A percentile compares a stretch with the other conserved stretches of the same genome.
These are phyloP conservation scores for Syrmaticus mikado DNA, from an alignment of 2,113 vertebrate genomes.

Conservation along the genomic window DNA sequence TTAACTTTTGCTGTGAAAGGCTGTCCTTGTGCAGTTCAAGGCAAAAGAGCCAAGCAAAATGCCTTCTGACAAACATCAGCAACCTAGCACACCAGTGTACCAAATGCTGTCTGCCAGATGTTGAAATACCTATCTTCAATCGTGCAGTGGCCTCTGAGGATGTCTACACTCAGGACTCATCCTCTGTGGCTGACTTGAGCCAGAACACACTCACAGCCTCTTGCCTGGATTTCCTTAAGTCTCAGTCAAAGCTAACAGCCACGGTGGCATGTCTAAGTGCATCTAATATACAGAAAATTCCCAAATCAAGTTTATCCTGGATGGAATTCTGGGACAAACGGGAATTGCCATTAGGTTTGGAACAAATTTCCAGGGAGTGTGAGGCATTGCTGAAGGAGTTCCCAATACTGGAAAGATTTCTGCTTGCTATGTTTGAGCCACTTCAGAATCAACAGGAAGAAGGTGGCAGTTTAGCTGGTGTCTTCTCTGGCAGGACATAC, in stretches of 20 bases:
- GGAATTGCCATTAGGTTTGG: slow-evolving; percentile 84
- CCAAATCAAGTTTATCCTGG: slow-evolving; percentile 84
- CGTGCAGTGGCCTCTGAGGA: slow-evolving; percentile 41
- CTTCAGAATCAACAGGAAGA: slow-evolving; percentile 74
- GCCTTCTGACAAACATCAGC: slow-evolving; percentile 74
- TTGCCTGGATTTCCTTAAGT: slow-evolving; percentile 89
- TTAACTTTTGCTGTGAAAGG: slow-evolving; percentile 89
- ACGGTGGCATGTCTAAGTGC: slow-evolving; percentile 85
- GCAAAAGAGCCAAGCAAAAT: slow-evolving; percentile 65
- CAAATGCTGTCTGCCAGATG: slow-evolving; percentile 69
- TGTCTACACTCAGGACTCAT: slow-evolving; percentile 27
- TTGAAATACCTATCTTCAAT: slow-evolving; percentile 60
- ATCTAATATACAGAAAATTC: slow-evolving; percentile 68
- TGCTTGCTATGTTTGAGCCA: slow-evolving; percentile 84
- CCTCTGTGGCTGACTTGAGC: slow-evolving; percentile 42
- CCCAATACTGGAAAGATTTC: slow-evolving; percentile 82
- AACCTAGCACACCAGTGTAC: slow-evolving; percentile 78
- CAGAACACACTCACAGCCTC: slow-evolving; percentile 87
- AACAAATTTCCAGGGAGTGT: slow-evolving; percentile 88
- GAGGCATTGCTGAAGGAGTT: slow-evolving; percentile 86
- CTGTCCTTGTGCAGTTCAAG: slow-evolving; percentile 80
- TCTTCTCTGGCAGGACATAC: slow-evolving; percentile 82
- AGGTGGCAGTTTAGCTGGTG: slow-evolving; percentile 56
- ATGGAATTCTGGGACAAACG: slow-evolving; percentile 88
- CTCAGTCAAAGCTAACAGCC: slow-evolving; percentile 85